phyloP scores from a whole-genome alignment of 2,113 vertebrate species.

The Meleagris gallopavo region DNA sequence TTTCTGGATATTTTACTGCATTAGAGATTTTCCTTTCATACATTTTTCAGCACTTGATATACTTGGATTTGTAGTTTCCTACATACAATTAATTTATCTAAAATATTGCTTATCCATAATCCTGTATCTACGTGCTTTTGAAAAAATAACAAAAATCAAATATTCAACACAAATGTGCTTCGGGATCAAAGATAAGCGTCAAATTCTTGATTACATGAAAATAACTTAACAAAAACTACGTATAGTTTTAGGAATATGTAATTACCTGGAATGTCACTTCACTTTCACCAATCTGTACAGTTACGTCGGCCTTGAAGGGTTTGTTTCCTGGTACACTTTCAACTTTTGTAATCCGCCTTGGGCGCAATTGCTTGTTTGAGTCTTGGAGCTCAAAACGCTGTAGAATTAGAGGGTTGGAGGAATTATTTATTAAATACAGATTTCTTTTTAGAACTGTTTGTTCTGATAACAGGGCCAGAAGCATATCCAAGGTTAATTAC shows the following conservation, averaged over 20 bases:
- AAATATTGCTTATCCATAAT: background rate
- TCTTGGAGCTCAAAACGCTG: constrained; percentile 92
- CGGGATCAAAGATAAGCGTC: background rate
- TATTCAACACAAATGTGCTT: background rate
- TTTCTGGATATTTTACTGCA: background rate
- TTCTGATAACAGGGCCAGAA: background rate
- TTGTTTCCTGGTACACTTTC: constrained; percentile 53
- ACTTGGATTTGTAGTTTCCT: background rate
- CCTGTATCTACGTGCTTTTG: background rate
- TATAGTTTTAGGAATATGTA: background rate
- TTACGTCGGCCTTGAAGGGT: constrained; percentile 80
- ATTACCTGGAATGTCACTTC: constrained; percentile 88
- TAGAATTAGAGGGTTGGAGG: background rate
- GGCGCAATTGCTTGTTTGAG: constrained; percentile 62
- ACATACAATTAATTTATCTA: background rate
- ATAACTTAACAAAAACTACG: background rate
- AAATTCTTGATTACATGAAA: background rate
- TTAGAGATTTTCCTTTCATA: background rate
- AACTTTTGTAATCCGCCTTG: constrained; percentile 77
- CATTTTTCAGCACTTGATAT: background rate
- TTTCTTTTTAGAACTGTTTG: background rate
- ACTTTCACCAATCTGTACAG: constrained; percentile 79
- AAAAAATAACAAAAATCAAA: background rate
- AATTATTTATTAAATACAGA: background rate
- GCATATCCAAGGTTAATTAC: background rate